A percentile compares a stretch with the other conserved stretches of the same genome.
phyloP scores from a whole-genome alignment of 2,888 invertebrate species.

The Portevinia maculata region DNA sequence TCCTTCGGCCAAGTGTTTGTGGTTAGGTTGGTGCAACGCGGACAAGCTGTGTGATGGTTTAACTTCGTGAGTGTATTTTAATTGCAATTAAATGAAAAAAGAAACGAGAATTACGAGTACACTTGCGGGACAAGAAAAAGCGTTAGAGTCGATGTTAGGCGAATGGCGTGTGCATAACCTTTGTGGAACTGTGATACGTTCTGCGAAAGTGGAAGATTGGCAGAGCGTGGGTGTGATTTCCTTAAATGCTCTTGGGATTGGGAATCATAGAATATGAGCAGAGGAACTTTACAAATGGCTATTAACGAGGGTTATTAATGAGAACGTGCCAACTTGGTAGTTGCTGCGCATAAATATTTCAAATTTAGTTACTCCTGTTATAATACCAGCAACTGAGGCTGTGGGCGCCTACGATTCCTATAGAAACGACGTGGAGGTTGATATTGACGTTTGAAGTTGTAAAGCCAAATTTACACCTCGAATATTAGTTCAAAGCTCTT shows the following conservation, averaged over 20 bases:
- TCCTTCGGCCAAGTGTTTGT: constrained; percentile 10
- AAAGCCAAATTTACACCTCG: no score
- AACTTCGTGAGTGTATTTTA: constrained; percentile 73
- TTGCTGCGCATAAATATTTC: no score
- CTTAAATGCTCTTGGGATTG: constrained; percentile 45
- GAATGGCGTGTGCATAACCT: constrained; percentile 29
- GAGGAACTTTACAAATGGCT: no score
- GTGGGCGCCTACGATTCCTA: not conserved
- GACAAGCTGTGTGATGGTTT: constrained; percentile 66
- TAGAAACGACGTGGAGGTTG: no score
- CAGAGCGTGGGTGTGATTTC: constrained; percentile 64
- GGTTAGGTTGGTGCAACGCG: constrained; percentile 32
- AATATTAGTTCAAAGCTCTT: no score
- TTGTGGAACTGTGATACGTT: constrained; percentile 15
- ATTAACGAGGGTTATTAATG: constrained; percentile 17
- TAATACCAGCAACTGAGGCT: not conserved
- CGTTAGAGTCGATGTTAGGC: constrained; percentile 40
- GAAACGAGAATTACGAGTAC: constrained; percentile 61
- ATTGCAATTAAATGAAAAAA: constrained; percentile 69
- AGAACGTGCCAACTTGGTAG: not conserved
- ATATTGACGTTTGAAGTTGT: no score
- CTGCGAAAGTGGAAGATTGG: constrained; percentile 5
- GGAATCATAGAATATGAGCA: constrained; percentile 41
- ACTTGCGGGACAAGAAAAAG: constrained; percentile 54
- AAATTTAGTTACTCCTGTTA: not conserved